Percentiles rank a stretch among this genome's conserved stretches.
phyloP scores from a whole-genome alignment of 2,797 vertebrate genomes.

The Buceros bicornis region DNA sequence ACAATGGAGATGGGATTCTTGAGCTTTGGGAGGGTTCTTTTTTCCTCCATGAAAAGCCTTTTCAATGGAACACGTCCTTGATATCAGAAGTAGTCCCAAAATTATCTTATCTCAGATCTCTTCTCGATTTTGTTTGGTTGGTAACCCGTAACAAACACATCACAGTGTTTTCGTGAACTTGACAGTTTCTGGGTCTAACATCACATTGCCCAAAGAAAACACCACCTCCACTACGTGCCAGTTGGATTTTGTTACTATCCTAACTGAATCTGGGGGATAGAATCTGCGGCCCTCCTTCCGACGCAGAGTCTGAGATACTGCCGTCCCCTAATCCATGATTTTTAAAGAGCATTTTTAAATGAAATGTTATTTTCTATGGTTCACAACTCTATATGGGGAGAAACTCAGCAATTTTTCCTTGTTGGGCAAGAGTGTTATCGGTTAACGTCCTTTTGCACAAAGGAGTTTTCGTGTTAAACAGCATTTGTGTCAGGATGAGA shows the following conservation, averaged over 20 bases:
- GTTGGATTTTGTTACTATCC: background rate
- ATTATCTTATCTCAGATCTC: constrained; percentile 24
- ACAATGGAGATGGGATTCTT: background rate
- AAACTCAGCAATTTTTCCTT: background rate
- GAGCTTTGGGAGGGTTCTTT: background rate
- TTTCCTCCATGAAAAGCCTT: background rate
- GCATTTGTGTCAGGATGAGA: constrained; percentile 20
- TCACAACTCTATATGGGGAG: background rate
- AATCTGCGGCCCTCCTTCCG: background rate
- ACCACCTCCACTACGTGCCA: background rate
- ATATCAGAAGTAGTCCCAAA: background rate
- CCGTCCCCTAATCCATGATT: background rate
- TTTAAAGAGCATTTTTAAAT: background rate
- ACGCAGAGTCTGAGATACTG: background rate
- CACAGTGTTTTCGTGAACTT: constrained; percentile 11
- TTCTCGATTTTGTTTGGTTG: background rate
- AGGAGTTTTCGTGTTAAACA: background rate
- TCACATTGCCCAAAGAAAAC: constrained; percentile 22
- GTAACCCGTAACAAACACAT: background rate
- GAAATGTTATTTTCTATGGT: background rate
- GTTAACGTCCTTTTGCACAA: background rate
- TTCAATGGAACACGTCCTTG: background rate
- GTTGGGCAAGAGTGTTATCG: background rate
- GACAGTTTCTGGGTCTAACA: constrained; percentile 11
- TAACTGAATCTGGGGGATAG: background rate